These are phyloP conservation scores for Homarus gammarus DNA, from an alignment of 2,888 invertebrate species.

Conservation along the genomic window DNA sequence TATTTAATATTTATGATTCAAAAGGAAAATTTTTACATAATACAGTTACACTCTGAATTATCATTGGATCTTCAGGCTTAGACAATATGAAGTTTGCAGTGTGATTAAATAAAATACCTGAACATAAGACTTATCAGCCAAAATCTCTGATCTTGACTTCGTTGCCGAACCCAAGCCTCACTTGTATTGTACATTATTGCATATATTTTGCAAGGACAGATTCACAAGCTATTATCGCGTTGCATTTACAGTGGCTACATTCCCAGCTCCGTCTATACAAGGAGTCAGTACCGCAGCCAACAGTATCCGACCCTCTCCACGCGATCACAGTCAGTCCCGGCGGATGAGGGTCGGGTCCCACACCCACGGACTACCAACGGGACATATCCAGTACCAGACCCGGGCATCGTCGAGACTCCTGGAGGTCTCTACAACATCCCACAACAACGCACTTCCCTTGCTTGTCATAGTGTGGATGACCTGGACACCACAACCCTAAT, in stretches of 20 bases:
- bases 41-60: too few species aligned
- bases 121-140: too few species aligned
- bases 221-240: too few species aligned
- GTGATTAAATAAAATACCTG: too few species aligned
- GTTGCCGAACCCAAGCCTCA: too few species aligned
- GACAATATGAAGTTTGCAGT: too few species aligned
- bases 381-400: slow-evolving; percentile 46
- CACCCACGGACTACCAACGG: slow-evolving; percentile 50
- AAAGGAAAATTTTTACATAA: too few species aligned
- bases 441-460: slow-evolving; percentile 79
- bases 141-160: too few species aligned
- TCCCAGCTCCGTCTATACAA: slow-evolving; percentile 79
- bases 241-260: slow-evolving; percentile 77
- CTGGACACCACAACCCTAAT: slow-evolving; percentile 77
- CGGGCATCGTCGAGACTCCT: slow-evolving; percentile 77
- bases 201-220: too few species aligned
- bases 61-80: too few species aligned
- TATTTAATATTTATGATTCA: too few species aligned
- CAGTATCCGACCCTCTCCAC: slow-evolving; percentile 79
- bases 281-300: slow-evolving; percentile 79
- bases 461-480: slow-evolving; percentile 78
- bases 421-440: slow-evolving; percentile 79
- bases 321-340: slow-evolving; percentile 66
- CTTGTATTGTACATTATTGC: too few species aligned
- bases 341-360: slow-evolving; percentile 54